A percentile compares a stretch with the other conserved stretches of the same genome.
phyloP scores from a whole-genome alignment of 2,797 vertebrate species.

The Alcedo atthis region DNA sequence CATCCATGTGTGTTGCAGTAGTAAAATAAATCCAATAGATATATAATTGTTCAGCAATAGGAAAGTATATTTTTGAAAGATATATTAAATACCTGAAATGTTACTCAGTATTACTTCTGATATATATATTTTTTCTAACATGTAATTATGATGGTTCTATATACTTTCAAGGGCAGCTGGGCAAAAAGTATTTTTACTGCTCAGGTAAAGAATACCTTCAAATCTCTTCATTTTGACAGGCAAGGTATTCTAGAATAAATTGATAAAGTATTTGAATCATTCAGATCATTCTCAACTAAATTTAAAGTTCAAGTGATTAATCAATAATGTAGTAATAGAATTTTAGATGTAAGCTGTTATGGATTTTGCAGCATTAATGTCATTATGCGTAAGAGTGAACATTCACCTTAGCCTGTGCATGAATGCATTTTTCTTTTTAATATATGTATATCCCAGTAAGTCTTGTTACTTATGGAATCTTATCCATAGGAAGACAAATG shows the following conservation, averaged over 20 bases:
- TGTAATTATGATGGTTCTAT: not conserved
- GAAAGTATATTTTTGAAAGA: not conserved
- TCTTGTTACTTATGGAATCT: conserved; percentile 64
- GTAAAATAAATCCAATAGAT: not conserved
- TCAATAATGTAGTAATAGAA: conserved; percentile 77
- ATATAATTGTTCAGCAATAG: not conserved
- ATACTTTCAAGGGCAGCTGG: conserved; percentile 2
- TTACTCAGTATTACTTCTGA: not conserved
- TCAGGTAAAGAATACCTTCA: conserved; percentile 17
- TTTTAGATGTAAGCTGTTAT: conserved; percentile 67
- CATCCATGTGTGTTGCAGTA: not conserved
- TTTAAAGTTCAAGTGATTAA: conserved; percentile 76
- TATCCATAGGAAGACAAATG: conserved; percentile 61
- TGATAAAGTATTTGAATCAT: conserved; percentile 52
- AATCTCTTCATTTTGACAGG: conserved; percentile 60
- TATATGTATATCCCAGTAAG: conserved; percentile 41
- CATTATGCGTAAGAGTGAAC: conserved; percentile 58
- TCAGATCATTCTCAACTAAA: conserved; percentile 66
- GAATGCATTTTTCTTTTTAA: conserved; percentile 69
- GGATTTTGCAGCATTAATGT: conserved; percentile 71
- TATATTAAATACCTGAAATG: not conserved
- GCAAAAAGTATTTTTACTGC: not conserved
- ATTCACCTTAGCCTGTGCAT: conserved; percentile 56
- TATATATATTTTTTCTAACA: not conserved
- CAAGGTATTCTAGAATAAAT: conserved; percentile 68